phyloP scores from a whole-genome alignment of 2,888 invertebrate genomes.

The Criorhina ranunculi region DNA sequence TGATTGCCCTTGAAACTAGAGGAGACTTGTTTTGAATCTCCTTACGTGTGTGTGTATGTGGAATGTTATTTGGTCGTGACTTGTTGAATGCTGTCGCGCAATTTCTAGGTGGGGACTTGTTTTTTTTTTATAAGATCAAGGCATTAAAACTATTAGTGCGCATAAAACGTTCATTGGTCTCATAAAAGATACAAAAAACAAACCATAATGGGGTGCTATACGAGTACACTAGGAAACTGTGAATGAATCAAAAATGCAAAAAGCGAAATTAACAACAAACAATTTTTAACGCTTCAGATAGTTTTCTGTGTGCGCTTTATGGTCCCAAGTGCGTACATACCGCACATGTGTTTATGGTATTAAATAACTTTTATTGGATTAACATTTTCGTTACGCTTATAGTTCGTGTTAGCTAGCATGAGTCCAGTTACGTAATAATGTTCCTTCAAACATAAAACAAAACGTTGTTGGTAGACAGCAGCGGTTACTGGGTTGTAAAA shows the following conservation, averaged over 20 bases:
- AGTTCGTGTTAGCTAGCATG: conserved; percentile 38
- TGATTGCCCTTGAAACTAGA: conserved; percentile 36
- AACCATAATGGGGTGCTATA: not conserved
- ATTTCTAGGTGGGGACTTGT: conserved; percentile 1
- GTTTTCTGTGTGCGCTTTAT: conserved; percentile 1
- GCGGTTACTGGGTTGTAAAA: conserved; percentile 25
- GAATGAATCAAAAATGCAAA: conserved; percentile 39
- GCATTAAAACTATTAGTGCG: conserved; percentile 49
- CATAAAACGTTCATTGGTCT: conserved; percentile 57
- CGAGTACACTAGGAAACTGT: conserved; percentile 50
- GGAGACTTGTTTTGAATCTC: conserved; percentile 26
- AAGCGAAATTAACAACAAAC: conserved; percentile 31
- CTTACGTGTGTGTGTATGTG: conserved; percentile 2
- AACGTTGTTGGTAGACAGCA: not conserved
- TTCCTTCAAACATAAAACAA: not conserved
- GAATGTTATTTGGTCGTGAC: conserved; percentile 40
- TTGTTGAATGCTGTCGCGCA: conserved; percentile 46
- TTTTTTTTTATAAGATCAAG: conserved; percentile 33
- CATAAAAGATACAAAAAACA: conserved; percentile 13
- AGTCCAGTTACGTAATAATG: conserved; percentile 38
- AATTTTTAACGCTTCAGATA: conserved; percentile 62
- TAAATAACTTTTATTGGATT: conserved; percentile 58
- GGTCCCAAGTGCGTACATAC: conserved; percentile 12
- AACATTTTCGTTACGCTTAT: conserved; percentile 60
- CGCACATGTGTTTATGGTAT: conserved; percentile 25